These are phyloP conservation scores for Parasteatoda lunata DNA, from an alignment of 2,888 invertebrate genomes.

Conservation along the genomic window DNA sequence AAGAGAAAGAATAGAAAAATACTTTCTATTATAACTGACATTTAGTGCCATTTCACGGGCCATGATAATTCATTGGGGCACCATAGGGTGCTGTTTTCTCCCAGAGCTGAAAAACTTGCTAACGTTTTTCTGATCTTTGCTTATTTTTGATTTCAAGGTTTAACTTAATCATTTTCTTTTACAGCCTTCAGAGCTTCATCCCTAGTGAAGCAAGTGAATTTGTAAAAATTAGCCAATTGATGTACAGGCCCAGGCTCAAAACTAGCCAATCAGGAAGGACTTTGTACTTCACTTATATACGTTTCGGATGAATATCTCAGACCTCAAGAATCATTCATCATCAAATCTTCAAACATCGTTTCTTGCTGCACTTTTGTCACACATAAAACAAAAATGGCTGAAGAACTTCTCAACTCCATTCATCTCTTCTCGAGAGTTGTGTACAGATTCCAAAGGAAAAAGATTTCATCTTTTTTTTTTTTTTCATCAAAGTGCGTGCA, in stretches of 20 bases:
- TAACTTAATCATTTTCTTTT: conserved; percentile 20
- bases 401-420: background rate
- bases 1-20: no score
- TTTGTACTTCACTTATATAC: conserved; percentile 60
- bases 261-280: conserved; percentile 65
- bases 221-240: conserved; percentile 53
- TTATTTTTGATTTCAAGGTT: background rate
- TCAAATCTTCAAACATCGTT: conserved; percentile 49
- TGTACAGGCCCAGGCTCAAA: conserved; percentile 64
- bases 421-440: no score
- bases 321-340: conserved; percentile 64
- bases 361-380: conserved; percentile 62
- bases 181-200: conserved; percentile 67
- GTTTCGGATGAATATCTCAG: conserved; percentile 57
- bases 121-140: background rate
- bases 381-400: conserved; percentile 28
- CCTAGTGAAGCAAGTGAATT: conserved; percentile 56
- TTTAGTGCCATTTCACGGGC: no score
- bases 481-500: background rate
- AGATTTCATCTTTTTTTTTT: no score
- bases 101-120: no score
- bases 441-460: no score
- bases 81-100: no score
- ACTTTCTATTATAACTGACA: no score
- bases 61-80: no score